Base-by-base conservation (phyloP, 1,140 invertebrate genomes). In the Eumeta japonica region DNA sequence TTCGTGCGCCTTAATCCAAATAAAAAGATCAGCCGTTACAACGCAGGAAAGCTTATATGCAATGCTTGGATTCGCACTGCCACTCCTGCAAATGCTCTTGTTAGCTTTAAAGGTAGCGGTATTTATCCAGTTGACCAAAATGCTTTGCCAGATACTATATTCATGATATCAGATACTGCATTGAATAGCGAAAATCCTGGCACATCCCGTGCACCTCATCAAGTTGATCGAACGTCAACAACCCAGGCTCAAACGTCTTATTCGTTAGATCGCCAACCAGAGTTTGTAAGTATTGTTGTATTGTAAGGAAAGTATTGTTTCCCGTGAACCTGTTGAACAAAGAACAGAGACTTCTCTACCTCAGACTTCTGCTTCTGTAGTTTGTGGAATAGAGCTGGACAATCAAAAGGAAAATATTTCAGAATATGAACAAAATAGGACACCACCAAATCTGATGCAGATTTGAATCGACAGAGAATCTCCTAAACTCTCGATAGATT, bases 31-130 rank as follows among this genome's bases (percentile, higher is more conserved):
- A 51, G 16, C 18, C 37, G 46, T 12, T 43, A 48, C 16, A 38
- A 46, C 33, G 31, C 39, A 9, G 50, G 46, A 31, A 35, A 20
- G 10, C 39, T 55, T 12, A 58, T 53, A 46, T 7, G 24, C 3
- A 53, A 41, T 4, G 54, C 55, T 16, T 62, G 58, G 53, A 37
- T 36, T 28, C 42, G 43, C 11, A 46, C 52, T 33, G 35, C 52
- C 29, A 50, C 38, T 10, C 18, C 48, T 32, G 35, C 35, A 11
- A 61, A 53, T 41, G 55, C 47, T 20, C 2, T 48, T 14, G 34
- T 15, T 46, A 46, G 46, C 11, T 56, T 56, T 52, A 14, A 34
- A 35, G 43, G 45, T 10, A 47, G 40, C 27, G 57, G 55, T 10
- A 61, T 64, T 31, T 52, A 45, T 31, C 52, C 54, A 31, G 17